A percentile compares a stretch with the other conserved stretches of the same genome.
Evolutionary conservation across 2,113 vertebrate genomes (phyloP).

Genomic region (Synchiropus splendidus): DNA sequence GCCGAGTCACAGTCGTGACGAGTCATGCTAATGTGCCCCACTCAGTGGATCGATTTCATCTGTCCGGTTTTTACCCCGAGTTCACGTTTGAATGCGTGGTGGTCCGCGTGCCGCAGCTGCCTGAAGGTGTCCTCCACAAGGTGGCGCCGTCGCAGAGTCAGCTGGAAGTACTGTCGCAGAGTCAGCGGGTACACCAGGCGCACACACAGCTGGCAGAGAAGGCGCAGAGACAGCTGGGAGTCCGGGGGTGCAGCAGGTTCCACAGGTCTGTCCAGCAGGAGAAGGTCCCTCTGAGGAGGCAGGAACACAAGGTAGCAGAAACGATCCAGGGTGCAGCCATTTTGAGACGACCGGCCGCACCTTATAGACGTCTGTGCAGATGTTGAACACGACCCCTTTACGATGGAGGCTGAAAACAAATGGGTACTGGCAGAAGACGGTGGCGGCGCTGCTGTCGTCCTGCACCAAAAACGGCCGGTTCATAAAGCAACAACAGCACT

Average conservation of each 20-base stretch:
- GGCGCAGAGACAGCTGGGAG: slow-evolving; percentile 44
- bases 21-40: not conserved
- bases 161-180: no score
- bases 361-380: not conserved
- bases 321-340: no score
- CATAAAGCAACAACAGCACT: not conserved
- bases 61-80: slow-evolving; percentile 36
- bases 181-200: slow-evolving; percentile 17
- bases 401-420: slow-evolving; percentile 45
- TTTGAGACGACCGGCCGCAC: slow-evolving; percentile 20
- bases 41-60: accelerated
- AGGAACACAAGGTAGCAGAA: no score
- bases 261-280: not conserved
- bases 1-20: no score
- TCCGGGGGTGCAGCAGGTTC: slow-evolving; percentile 6
- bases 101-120: slow-evolving; percentile 39
- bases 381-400: slow-evolving; percentile 37
- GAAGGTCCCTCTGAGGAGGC: no score
- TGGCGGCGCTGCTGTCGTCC: slow-evolving; percentile 23
- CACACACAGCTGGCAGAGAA: slow-evolving; percentile 40
- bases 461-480: slow-evolving; percentile 4
- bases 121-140: slow-evolving; percentile 58
- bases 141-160: slow-evolving; percentile 44
- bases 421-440: slow-evolving; percentile 58
- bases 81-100: slow-evolving; percentile 28